These are phyloP conservation scores for Montipora capricornis DNA, from an alignment of 64 coral and sea anemone species.

Conservation along the genomic window DNA sequence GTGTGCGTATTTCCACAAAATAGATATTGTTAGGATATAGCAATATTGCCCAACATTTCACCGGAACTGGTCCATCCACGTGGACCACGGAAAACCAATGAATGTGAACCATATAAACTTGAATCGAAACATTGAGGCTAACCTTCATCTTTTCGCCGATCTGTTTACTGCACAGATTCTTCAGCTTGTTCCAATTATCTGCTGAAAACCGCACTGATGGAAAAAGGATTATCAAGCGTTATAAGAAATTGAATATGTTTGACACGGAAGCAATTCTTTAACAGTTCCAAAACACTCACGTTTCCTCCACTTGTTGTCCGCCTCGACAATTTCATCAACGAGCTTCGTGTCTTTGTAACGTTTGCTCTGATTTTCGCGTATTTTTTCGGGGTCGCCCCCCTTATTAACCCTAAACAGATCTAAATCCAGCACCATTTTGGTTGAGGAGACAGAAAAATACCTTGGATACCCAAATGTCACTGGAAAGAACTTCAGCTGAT, in stretches of 20 bases:
- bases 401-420: slow-evolving; percentile 90
- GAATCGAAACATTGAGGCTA: background rate
- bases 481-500: slow-evolving; percentile 85
- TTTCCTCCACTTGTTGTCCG: slow-evolving; percentile 97
- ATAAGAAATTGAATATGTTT: background rate
- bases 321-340: slow-evolving; percentile 91
- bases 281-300: slow-evolving; percentile 51
- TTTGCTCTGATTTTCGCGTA: slow-evolving; percentile 99
- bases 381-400: slow-evolving; percentile 96
- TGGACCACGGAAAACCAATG: background rate
- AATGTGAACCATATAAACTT: background rate
- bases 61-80: background rate
- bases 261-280: background rate
- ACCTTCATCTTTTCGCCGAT: slow-evolving; percentile 99
- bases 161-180: slow-evolving; percentile 98
- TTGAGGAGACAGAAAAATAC: slow-evolving; percentile 57
- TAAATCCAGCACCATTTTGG: slow-evolving; percentile 97
- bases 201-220: slow-evolving; percentile 82
- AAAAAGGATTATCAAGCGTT: background rate
- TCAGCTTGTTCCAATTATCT: slow-evolving; percentile 99
- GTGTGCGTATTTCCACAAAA: no score
- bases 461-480: slow-evolving; percentile 20
- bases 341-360: slow-evolving; percentile 92
- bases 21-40: no score
- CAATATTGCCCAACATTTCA: no score